phyloP scores from a whole-genome alignment of 2,797 vertebrate genomes.

The Merluccius polli region DNA sequence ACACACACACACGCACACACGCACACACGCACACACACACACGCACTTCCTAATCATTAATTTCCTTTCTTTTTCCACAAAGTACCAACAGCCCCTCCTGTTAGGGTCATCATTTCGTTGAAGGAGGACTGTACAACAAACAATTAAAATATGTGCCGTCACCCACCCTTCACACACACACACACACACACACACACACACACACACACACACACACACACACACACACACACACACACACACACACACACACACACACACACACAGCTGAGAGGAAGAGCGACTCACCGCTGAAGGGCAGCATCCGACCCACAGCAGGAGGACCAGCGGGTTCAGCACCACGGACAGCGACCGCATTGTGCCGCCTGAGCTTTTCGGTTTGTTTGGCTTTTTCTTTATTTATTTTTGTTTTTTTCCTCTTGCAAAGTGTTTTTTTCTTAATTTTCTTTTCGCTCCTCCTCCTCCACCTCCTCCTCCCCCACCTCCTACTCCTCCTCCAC shows the following conservation, averaged over 20 bases:
- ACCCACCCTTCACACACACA: conserved; percentile 1
- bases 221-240: not conserved
- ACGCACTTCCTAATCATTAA: too few species aligned
- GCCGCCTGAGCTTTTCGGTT: too few species aligned
- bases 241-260: not conserved
- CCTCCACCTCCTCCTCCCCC: too few species aligned
- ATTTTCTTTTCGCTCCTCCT: too few species aligned
- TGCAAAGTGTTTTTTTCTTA: too few species aligned
- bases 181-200: not conserved
- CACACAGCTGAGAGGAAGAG: not conserved
- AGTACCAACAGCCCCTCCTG: not conserved
- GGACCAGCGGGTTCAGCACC: conserved; percentile 82
- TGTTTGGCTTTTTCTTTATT: conserved; percentile 48
- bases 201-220: conserved; percentile 2
- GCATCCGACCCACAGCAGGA: conserved; percentile 81
- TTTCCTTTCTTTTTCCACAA: not conserved
- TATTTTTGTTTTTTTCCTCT: conserved; percentile 18
- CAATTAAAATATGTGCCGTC: too few species aligned
- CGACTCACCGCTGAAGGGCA: conserved; percentile 83
- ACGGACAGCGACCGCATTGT: conserved; percentile 81
- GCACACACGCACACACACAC: not conserved
- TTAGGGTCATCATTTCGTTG: not conserved
- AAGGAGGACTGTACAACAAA: not conserved
- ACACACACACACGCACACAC: not conserved
- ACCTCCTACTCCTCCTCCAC: too few species aligned